Conservation (phyloP, 2,888 invertebrate species). For the Aproaerema taeniolella region DNA sequence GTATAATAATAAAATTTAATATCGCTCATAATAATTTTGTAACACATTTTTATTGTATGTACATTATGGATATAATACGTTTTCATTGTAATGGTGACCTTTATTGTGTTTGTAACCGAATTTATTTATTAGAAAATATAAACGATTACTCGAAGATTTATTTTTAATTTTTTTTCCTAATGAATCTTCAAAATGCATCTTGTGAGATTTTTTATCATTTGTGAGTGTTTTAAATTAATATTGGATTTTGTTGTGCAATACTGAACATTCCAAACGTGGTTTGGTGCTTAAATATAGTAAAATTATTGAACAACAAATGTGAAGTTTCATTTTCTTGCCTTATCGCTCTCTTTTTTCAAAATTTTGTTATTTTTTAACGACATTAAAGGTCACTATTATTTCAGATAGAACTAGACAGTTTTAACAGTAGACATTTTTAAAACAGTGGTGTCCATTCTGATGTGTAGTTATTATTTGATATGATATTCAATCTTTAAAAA, state of each 20-base stretch:
- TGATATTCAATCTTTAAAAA: too few species aligned
- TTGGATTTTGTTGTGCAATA: slow-evolving; percentile 68
- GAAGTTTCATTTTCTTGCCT: slow-evolving; percentile 67
- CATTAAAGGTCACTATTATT: slow-evolving; percentile 68
- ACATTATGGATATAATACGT: slow-evolving; percentile 4
- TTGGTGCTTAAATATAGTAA: slow-evolving; percentile 74
- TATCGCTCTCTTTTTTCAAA: slow-evolving; percentile 39
- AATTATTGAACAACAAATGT: slow-evolving; percentile 48
- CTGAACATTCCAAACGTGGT: slow-evolving; percentile 74
- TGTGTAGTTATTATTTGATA: too few species aligned
- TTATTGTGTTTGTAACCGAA: slow-evolving; percentile 56
- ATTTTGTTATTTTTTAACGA: slow-evolving; percentile 22
- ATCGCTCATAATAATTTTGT: slow-evolving; percentile 5
- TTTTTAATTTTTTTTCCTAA: slow-evolving; percentile 30
- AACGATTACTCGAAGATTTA: slow-evolving; percentile 24
- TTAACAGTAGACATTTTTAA: too few species aligned
- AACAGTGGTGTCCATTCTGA: too few species aligned
- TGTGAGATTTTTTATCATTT: slow-evolving; percentile 31
- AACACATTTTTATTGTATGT: slow-evolving; percentile 8
- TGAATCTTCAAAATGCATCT: slow-evolving; percentile 23
- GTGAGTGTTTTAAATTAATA: slow-evolving; percentile 43
- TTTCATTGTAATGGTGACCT: slow-evolving; percentile 61
- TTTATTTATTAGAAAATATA: slow-evolving; percentile 45
- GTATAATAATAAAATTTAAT: neutral
- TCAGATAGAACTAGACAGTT: too few species aligned